Evolutionary conservation across 2,113 vertebrate species (phyloP), one percentile per base, ranked within the genome.

Genomic region (Salvelinus namaycush): DNA sequence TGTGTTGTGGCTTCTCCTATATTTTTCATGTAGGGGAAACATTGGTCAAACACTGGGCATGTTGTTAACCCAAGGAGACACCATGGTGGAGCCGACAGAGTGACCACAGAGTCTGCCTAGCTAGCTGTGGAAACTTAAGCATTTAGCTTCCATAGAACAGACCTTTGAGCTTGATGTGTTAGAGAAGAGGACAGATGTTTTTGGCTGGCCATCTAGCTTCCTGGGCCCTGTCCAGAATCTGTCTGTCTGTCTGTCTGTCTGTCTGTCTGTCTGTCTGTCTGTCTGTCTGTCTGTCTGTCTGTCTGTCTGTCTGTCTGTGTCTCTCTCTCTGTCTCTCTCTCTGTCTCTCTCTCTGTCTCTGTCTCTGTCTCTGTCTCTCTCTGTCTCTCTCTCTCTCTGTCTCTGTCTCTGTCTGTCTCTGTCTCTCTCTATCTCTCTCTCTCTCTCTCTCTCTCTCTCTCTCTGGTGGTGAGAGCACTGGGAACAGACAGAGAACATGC

Each of bases 101-200:
- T 27, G 72, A 77, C 81, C 66, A 44, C 70, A 22, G 74, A 78
- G 73, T 70, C 77, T 62, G 18, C 12, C 20, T 27, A 44, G 39
- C 75, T 78, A 79, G 79, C 69, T 72, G 80, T 83, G 84, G 85
- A 92, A 90, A 89, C 84, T 85, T 48, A 72, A 80, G 85, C 80
- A 84, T 34, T 34, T 34, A 34, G 5, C 6, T 34, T 34, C 31
- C 5, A 34, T 7, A 54, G 51, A 54, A 83, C 51, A 81, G 20
- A 83, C 83, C 74, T 76, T 88, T 84, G 87, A 65, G 81, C 72
- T 79, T 77, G 79, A 11, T 67, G 49, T 51, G 49, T 51, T 51
- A 70, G 39, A 75, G 84, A 81, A 74, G 74, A 76, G 73, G 82
- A 67, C 76, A 54, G 51, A 62, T 90, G 89, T 92, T 92, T 89